Conservation (phyloP, 2,113 vertebrate species). For the Onychostruthus taczanowskii region DNA sequence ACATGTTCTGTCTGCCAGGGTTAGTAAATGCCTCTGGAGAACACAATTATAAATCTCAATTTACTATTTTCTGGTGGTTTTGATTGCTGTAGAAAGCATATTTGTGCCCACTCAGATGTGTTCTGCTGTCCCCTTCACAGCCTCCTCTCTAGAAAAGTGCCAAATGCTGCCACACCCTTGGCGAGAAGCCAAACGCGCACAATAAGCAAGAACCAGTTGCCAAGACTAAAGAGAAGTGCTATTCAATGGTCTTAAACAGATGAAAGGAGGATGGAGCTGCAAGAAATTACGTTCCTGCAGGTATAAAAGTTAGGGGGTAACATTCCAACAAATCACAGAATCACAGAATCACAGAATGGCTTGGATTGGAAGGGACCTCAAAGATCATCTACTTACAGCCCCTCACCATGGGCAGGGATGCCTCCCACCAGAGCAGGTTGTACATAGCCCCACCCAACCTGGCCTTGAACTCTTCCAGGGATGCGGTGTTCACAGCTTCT, state of each 20-base stretch:
- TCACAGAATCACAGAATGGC: not conserved
- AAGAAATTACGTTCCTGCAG: not conserved
- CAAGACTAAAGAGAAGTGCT: not conserved
- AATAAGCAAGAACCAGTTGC: not conserved
- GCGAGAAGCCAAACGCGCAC: not conserved
- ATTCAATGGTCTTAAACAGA: not conserved
- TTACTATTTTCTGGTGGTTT: not conserved
- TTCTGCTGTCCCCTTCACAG: not conserved
- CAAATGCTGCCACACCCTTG: not conserved
- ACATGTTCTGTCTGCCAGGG: not conserved
- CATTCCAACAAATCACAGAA: not conserved
- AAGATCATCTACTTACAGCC: not conserved
- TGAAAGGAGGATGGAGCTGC: not conserved
- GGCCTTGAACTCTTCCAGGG: not conserved
- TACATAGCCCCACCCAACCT: not conserved
- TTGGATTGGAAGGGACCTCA: not conserved
- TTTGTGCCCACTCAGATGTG: not conserved
- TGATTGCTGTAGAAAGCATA: not conserved
- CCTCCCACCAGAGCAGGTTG: not conserved
- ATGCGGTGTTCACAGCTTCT: not conserved
- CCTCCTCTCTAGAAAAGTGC: not conserved
- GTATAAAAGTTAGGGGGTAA: not conserved
- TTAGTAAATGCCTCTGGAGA: not conserved
- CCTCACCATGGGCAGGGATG: no score
- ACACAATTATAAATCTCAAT: not conserved